Evolutionary conservation across 2,113 vertebrate species (phyloP).

Genomic region (Pseudorasbora parva): DNA sequence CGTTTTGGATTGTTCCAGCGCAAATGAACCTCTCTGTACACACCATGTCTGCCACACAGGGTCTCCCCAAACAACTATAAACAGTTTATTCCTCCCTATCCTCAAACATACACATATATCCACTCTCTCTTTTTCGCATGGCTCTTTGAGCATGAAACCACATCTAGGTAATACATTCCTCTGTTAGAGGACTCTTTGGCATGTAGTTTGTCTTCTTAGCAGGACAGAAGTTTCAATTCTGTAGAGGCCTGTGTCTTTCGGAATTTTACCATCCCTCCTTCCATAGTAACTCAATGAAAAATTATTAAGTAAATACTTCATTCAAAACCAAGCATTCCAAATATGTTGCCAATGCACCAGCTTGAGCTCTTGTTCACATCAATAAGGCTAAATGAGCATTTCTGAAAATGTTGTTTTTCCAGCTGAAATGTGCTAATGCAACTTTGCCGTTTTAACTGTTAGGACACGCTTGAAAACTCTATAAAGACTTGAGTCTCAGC

Average conservation of each 20-base stretch:
- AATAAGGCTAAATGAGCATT: conserved; percentile 18
- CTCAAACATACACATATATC: conserved; percentile 14
- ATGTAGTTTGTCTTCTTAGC: conserved; percentile 5
- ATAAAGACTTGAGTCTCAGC: conserved; percentile 19
- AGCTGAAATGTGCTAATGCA: conserved; percentile 2
- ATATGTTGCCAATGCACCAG: conserved; percentile 19
- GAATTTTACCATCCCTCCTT: not conserved
- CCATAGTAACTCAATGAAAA: not conserved
- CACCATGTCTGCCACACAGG: conserved; percentile 25
- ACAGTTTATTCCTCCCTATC: conserved; percentile 26
- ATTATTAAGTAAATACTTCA: not conserved
- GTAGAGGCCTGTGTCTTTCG: not conserved
- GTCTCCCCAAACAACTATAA: conserved; percentile 39
- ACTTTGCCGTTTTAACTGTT: not conserved
- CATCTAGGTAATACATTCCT: conserved; percentile 16
- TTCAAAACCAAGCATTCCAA: conserved; percentile 12
- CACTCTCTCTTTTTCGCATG: not conserved
- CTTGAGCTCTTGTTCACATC: conserved; percentile 4
- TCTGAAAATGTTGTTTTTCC: conserved; percentile 16
- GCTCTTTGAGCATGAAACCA: conserved; percentile 1
- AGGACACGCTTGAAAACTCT: conserved; percentile 29
- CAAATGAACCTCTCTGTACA: not conserved
- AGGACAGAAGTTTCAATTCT: not conserved
- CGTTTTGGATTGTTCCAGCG: not conserved
- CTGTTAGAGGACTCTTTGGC: not conserved